Base-by-base conservation (phyloP, 2,797 vertebrate genomes). In the Pitangus sulphuratus region DNA sequence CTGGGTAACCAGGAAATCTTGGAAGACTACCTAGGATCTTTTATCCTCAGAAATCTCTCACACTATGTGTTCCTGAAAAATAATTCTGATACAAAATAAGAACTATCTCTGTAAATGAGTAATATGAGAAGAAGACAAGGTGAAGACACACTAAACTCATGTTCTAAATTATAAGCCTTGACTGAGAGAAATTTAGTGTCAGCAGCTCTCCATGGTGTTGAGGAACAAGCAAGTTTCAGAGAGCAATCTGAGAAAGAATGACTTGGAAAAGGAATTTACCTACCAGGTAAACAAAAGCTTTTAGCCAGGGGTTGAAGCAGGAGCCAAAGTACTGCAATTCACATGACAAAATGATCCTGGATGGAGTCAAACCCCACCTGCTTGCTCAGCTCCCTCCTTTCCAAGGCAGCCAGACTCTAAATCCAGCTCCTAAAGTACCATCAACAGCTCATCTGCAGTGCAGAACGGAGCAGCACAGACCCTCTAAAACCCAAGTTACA, bases 61-160 rank as follows among this genome's bases (percentile, higher is more conserved):
- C 20, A 35, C 16, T 37, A 26, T 16, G 42, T 35, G 62, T 48
- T 84, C 47, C 65, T 70, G 62, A 83, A 82, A 87, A 93, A 80
- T 66, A 60, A 89, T 82, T 71, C 69, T 66, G 54, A 84, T n/a
- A 87, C 66, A 95, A 95, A 97, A 35, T 70, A 89, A 61, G 72
- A 83, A 79, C 72, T 53, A 26, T 35, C 40, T 74, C 26, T 66
- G 47, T 74, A 91, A 93, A 70, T 77, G 54, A 91, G 64, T 74
- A 91, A 86, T 40, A 25, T 31, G 42, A 75, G 37, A 84, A 91
- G 35, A 81, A 71, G 69, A 90, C 44, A 91, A 94, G 83, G 44
- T 53, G 80, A 95, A 70, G 40, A 53, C 26, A 93, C 17, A 53
- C 26, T 66, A 80, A 66, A 82, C 31, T 69, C 33, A 35, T 40